Base-by-base conservation (phyloP, 2,888 invertebrate genomes). In the Tinea trinotella region DNA sequence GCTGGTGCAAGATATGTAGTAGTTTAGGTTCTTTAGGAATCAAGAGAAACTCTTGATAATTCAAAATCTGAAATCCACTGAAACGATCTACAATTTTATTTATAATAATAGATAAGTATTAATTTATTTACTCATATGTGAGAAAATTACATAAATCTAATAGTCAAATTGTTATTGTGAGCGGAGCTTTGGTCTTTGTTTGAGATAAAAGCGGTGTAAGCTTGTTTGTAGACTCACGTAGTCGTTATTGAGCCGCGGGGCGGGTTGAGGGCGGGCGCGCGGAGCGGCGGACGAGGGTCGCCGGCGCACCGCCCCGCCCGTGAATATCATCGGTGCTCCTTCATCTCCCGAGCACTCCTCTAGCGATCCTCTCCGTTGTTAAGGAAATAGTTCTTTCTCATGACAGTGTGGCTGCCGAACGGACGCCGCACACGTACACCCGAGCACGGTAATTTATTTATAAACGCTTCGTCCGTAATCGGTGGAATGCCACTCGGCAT, bases 301-400 rank as follows among this genome's bases (percentile, higher is more conserved):
- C 60, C 86, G 82, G 65, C 85, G 85, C 74, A 80, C 81, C 74
- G 84, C 81, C 78, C 81, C 82, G 80, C 83, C 82, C 68, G 85
- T 86, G 77, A 86, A 86, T 73, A 86, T 87, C 86, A 86, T 86
- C 78, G 75, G 67, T 70, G 67, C 68, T 64, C 64, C 70, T 70
- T 70, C 78, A 77, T 75, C 48, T 56, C 57, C 54, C 54, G 59
- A 57, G 59, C 36, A 44, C 22, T 36, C 50, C 52, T 20, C 48
- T 34, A 54, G 54, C 22, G 49, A 36, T 24, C 36, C 56, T 56
- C 55, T 54, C 61, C 2, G 40, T 15, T 15, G 13, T 12, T 40
- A 40, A 13, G 15, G 15, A 46, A 12, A 10, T 9, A 55, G 15
- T 40, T 36, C 22, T 46, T 46, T 19, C 19, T 46, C 46, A 40